Evolutionary conservation across 2,113 vertebrate genomes (phyloP), one percentile per base, ranked within the genome.

Genomic region (Zeus faber): DNA sequence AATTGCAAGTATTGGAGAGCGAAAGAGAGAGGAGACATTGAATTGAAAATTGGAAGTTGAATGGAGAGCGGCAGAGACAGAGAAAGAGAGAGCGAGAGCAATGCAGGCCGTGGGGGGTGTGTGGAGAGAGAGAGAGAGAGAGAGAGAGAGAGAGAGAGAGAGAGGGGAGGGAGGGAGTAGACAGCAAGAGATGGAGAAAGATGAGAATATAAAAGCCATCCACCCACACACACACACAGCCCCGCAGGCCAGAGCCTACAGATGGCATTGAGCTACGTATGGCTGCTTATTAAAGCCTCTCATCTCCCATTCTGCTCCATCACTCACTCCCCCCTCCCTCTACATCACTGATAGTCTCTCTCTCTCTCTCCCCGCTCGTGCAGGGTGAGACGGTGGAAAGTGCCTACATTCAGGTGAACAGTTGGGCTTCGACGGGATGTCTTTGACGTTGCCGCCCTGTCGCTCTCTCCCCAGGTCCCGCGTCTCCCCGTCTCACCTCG

Each of bases 221-320:
- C 40, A 43, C 40, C 11, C 37, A 40, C 79, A 78, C 72, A 80
- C 70, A 25, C 45, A 25, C 45, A 17, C 2, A 80, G 73, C 82
- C 82, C 82, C 57, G 79, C 57, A 84, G 85, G 85, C 76, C 84
- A 72, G 74, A 83, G 77, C 76, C 72, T 87, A 85, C 85, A 85
- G 83, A 87, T 85, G 81, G 83, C 78, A 84, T 61, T 62, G 72
- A 84, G 85, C 81, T 84, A 84, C 72, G 74, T 85, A 84, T 87
- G 81, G 81, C 70, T 84, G 81, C 83, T 85, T 83, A 87, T 84
- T 84, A 85, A 85, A 81, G 54, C 77, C 70, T 75, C 80, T 83
- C 72, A 81, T 85, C 81, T 77, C 72, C 54, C 66, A 60, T 61
- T 72, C 25, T 60, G 78, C 76, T 71, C 78, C 74, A 86, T 86